Evolutionary conservation across 2,113 vertebrate species (phyloP).

Genomic region (Odontophorus gujanensis): DNA sequence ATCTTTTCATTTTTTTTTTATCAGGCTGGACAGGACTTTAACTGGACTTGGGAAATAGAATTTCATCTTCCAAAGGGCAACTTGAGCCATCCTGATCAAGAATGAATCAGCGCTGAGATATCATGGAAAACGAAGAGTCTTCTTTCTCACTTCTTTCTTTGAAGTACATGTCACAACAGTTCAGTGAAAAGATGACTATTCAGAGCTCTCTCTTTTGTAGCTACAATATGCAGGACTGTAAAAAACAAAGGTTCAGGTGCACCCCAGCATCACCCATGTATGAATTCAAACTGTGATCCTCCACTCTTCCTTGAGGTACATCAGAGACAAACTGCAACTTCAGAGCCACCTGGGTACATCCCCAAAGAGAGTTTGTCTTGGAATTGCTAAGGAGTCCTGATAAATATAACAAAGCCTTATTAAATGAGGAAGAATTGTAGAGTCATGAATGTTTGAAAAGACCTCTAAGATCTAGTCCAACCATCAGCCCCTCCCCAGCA

Average conservation of each 20-base stretch:
- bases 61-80: not conserved
- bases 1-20: not conserved
- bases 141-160: not conserved
- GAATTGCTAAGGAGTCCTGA: not conserved
- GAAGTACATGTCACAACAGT: not conserved
- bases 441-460: too few relatives aligned
- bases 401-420: not conserved
- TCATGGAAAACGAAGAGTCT: not conserved
- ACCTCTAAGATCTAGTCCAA: too few relatives aligned
- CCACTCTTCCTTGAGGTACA: not conserved
- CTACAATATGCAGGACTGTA: not conserved
- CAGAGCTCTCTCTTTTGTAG: not conserved
- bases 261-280: not conserved
- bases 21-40: not conserved
- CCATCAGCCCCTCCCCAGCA: too few relatives aligned
- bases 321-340: not conserved
- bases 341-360: accelerated
- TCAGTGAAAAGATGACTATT: not conserved
- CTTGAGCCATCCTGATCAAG: not conserved
- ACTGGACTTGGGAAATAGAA: not conserved
- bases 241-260: not conserved
- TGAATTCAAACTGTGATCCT: not conserved
- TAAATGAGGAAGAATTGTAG: not conserved
- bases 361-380: not conserved
- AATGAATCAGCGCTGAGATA: not conserved